A percentile compares a stretch with the other conserved stretches of the same genome.
Evolutionary conservation across 2,113 vertebrate genomes (phyloP).

Genomic region (Vidua chalybeata): DNA sequence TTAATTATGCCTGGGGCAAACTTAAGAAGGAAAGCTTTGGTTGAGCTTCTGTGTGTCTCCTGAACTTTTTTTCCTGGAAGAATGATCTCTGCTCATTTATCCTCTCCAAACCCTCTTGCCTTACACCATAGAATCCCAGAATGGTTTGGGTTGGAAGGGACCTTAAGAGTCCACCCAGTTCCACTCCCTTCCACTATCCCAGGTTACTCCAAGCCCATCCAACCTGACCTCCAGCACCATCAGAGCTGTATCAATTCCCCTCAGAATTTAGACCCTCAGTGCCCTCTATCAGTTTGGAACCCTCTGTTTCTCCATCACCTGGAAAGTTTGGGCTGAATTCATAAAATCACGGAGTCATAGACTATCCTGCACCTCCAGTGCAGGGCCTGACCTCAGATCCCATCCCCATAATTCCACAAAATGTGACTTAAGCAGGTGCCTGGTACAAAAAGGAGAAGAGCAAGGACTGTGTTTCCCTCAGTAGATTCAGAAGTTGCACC

Average conservation of each 20-base stretch:
- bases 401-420: neutral
- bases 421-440: neutral
- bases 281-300: neutral
- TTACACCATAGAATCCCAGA: neutral
- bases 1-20: neutral
- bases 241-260: neutral
- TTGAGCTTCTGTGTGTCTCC: neutral
- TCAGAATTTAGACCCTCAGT: neutral
- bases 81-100: neutral
- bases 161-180: neutral
- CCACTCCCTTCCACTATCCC: neutral
- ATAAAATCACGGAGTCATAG: neutral
- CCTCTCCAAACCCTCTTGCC: neutral
- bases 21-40: conserved; percentile 2
- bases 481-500: neutral
- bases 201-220: neutral
- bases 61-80: neutral
- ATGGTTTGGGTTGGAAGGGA: neutral
- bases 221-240: neutral
- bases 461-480: neutral
- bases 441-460: neutral
- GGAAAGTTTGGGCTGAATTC: neutral
- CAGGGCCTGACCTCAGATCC: neutral
- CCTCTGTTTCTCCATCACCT: neutral
- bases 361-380: accelerated